Evolutionary conservation across 2,888 invertebrate genomes (phyloP), one percentile per base, ranked within the genome.

Genomic region (Didymodactylos carnosus): DNA sequence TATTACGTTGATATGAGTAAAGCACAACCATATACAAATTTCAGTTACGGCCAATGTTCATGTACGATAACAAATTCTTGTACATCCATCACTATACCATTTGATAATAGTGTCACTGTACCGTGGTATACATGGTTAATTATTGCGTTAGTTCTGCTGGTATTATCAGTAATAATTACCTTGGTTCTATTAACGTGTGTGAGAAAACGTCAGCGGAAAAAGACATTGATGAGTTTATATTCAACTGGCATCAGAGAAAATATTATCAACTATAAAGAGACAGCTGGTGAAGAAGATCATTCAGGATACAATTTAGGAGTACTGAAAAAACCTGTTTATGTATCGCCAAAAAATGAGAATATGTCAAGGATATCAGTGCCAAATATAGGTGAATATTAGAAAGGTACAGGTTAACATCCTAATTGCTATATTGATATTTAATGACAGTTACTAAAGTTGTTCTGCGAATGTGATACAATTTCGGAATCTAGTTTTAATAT

Each of bases 301-400:
- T 3, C 35, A 62, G n/a, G 16, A 2, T 62, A 62, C 39, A 74
- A 74, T 39, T 35, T 74, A 41, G 43, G 71, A 23, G 71, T 74
- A 5, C 41, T 74, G 29, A 74, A 71, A 71, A 74, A 74, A 27
- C 74, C 74, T 11, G 41, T 74, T n/a, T 62, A 62, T 62, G 35
- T 35, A 35, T 14, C 35, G 11, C 10, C 62, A 35, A 11, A 62
- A 35, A n/a, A 19, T 10, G 19, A 29, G 3, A 35, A n/a, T n/a
- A n/a, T n/a, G n/a, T n/a, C n/a, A n/a, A n/a, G n/a, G n/a, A n/a
- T n/a, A n/a, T n/a, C n/a, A n/a, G n/a, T n/a, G n/a, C n/a, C n/a
- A n/a, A n/a, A n/a, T n/a, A n/a, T n/a, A n/a, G n/a, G n/a, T n/a
- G n/a, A n/a, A n/a, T n/a, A n/a, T n/a, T n/a, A n/a, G n/a, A n/a